Evolutionary conservation across 2,888 invertebrate genomes (phyloP), one percentile per base, ranked within the genome.

Genomic region (Chloroclysta siterata): DNA sequence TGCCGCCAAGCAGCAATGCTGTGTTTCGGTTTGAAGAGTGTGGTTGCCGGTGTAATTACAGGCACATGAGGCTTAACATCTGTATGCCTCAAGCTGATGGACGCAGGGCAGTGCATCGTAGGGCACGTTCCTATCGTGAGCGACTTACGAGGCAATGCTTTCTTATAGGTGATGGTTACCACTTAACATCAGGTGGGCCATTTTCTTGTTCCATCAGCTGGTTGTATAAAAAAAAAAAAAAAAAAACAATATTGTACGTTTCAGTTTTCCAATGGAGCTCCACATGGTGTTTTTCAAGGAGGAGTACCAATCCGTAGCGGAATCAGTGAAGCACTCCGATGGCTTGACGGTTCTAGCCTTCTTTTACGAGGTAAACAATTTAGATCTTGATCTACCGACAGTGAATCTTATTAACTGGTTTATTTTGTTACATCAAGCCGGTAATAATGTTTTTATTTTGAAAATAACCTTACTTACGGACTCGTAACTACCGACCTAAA

Each of bases 271-370:
- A 0, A 95, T 96, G 93, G 96, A 97, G 86, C 87, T 97, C 51
- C 97, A 97, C 78, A 95, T 96, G 82, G 97, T 97, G 0, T 95
- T 96, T 80, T 96, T 94, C 75, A 97, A 96, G 78, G 92, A 94
- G 60, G 92, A 93, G 53, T 97, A 97, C 76, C 88, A 89, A 2
- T 92, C 90, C 22, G 87, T 94, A n/a, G 83, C 89, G 2, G 91
- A 94, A 63, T 96, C 97, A 0, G 80, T 95, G 11, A 88, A 93
- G 11, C 93, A 96, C 77, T 83, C 93, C 1, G 97, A 97, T 79
- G 98, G 97, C 0, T 85, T 98, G 47, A 94, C 96, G 0, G 97
- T 97, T 0, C 87, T 98, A 36, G 96, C 96, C 0, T 96, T 96
- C 81, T 95, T 97, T 75, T 97, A 95, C 79, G 94, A 96, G 93